Base-by-base conservation (phyloP, 2,888 invertebrate species). In the Spisula subtruncata region DNA sequence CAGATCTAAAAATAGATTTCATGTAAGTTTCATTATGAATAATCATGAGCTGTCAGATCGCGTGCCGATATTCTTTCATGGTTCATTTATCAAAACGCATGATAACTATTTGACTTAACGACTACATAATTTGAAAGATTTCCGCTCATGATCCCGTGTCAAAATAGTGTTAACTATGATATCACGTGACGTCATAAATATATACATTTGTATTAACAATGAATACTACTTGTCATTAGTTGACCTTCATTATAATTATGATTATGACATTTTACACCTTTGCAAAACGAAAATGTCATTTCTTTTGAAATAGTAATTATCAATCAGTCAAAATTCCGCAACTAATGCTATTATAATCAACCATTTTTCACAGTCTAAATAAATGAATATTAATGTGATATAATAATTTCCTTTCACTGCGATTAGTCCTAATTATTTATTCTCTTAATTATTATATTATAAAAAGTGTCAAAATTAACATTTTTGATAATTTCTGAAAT, bases 1-100 rank as follows among this genome's bases (percentile, higher is more conserved):
- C 48, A 25, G 71, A 84, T 75, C 75, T 75, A 75, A 35, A 75
- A 75, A 75, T 75, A 75, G 75, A 75, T 75, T 75, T 32, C 32
- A 35, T 75, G 75, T 75, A 32, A 35, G 35, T 75, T 75, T 32
- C 75, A 75, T 75, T 75, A 75, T 32, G 75, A 35, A 75, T 75
- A 75, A 75, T 75, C 29, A 75, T 75, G 75, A 75, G 18, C 75
- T 75, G 75, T 75, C 75, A 75, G 75, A 75, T 75, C 20, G 16
- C 32, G 32, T 32, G 14, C 35, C 35, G 75, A 75, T 75, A 75
- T 75, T 12, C 32, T 75, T 75, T 75, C 75, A 35, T 20, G 75
- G 75, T 75, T 35, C 75, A 75, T 35, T 75, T 16, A 18, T 75
- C 75, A 35, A 35, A 75, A 75, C 32, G 75, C 75, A 35, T 75